phyloP scores from a whole-genome alignment of 1,140 invertebrate genomes.

The Drosophila simulans region DNA sequence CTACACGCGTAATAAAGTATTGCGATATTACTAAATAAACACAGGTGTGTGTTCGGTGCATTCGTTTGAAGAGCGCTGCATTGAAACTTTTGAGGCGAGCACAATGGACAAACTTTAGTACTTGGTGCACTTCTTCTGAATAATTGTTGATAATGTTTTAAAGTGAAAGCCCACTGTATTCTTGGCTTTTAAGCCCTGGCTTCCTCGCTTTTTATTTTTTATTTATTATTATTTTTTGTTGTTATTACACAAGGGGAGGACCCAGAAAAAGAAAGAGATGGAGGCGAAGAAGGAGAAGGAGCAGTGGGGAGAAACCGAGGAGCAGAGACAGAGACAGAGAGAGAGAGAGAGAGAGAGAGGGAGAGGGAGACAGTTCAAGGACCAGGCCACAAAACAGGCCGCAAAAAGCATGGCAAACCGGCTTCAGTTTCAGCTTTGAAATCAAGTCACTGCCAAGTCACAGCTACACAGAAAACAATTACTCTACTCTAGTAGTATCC shows the following conservation, averaged over 20 bases:
- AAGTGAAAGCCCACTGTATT: conserved; percentile 17
- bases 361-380: conserved; percentile 68
- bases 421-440: conserved; percentile 49
- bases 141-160: neutral
- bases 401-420: conserved; percentile 50
- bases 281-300: neutral
- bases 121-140: neutral
- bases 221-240: conserved; percentile 7
- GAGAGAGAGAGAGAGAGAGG: too few species aligned
- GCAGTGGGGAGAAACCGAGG: neutral
- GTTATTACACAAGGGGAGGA: conserved; percentile 40
- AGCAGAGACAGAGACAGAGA: conserved; percentile 31
- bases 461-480: conserved; percentile 9
- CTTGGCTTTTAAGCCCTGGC: conserved; percentile 19
- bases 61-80: neutral
- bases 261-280: conserved; percentile 1
- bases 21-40: neutral
- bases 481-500: too few species aligned
- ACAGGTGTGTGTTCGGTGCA: neutral
- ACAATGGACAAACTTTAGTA: neutral
- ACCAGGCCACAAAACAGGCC: conserved; percentile 76
- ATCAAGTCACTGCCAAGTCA: conserved; percentile 41
- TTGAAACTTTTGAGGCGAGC: neutral
- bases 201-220: conserved; percentile 7
- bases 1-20: neutral